Percentiles rank a stretch among this genome's conserved stretches.
Conservation (phyloP, 2,797 vertebrate genomes). For the Lithobates pipiens region DNA sequence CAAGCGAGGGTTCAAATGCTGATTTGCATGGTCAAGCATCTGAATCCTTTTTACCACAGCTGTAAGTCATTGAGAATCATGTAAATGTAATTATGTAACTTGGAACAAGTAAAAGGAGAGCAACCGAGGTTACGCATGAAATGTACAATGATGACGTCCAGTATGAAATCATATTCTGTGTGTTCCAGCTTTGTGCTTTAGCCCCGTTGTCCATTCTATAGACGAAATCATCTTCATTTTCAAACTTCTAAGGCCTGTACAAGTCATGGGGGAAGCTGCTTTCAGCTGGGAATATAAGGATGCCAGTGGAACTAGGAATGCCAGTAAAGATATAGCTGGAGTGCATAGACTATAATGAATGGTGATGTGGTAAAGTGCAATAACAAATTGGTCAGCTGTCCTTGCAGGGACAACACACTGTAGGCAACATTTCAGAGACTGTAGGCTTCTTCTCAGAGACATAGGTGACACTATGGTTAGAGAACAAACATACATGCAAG, state of each 20-base stretch:
- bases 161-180: not conserved
- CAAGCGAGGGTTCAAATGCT: slow-evolving; percentile 8
- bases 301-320: too few species aligned
- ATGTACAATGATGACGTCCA: slow-evolving; percentile 8
- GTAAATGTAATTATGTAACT: slow-evolving; percentile 38
- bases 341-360: too few species aligned
- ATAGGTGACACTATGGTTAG: too few species aligned
- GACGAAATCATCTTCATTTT: not conserved
- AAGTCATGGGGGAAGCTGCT: not conserved
- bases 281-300: too few species aligned
- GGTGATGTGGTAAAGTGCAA: too few species aligned
- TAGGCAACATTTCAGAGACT: too few species aligned
- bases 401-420: too few species aligned
- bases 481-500: too few species aligned
- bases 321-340: too few species aligned
- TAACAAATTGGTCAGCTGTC: too few species aligned
- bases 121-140: slow-evolving; percentile 26
- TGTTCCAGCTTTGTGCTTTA: not conserved
- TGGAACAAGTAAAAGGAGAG: not conserved
- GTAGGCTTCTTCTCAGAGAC: too few species aligned
- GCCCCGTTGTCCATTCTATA: not conserved
- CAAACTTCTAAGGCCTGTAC: not conserved
- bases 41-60: slow-evolving; percentile 27
- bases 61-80: slow-evolving; percentile 43
- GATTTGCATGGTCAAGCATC: slow-evolving; percentile 35